phyloP scores from a whole-genome alignment of 1,140 invertebrate genomes.

The Spodoptera litura region DNA sequence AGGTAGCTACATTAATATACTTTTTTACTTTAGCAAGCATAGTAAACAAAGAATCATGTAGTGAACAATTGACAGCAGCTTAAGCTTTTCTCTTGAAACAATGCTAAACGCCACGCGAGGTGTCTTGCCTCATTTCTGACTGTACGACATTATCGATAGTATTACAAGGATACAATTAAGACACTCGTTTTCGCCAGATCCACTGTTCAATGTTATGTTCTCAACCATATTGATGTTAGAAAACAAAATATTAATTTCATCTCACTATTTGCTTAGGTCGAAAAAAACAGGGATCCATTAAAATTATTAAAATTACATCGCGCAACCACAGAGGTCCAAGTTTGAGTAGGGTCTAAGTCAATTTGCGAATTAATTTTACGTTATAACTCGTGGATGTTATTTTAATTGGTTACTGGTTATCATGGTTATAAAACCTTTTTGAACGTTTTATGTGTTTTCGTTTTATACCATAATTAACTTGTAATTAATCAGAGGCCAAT shows the following conservation, averaged over 20 bases:
- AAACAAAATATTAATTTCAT: background rate
- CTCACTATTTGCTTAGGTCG: background rate
- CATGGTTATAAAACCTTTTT: constrained; percentile 16
- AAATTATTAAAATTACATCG: constrained; percentile 27
- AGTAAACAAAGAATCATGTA: too few species aligned
- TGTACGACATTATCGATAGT: too few species aligned
- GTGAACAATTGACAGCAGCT: too few species aligned
- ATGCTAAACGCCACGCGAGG: too few species aligned
- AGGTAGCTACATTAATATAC: too few species aligned
- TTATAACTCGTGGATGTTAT: constrained; percentile 4
- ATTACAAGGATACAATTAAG: too few species aligned
- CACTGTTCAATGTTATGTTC: background rate
- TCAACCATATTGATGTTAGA: background rate
- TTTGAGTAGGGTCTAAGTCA: constrained; percentile 30
- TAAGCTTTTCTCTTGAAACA: too few species aligned
- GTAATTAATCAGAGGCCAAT: background rate
- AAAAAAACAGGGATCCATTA: constrained; percentile 31
- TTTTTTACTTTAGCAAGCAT: too few species aligned
- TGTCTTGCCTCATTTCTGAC: too few species aligned
- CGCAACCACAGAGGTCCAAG: background rate
- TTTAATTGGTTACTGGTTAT: constrained; percentile 23
- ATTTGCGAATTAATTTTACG: constrained; percentile 23
- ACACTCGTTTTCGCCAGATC: too few species aligned
- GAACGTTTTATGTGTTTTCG: constrained; percentile 25
- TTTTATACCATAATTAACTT: constrained; percentile 3